phyloP scores from a whole-genome alignment of 2,113 vertebrate species.

The Eidolon helvum region DNA sequence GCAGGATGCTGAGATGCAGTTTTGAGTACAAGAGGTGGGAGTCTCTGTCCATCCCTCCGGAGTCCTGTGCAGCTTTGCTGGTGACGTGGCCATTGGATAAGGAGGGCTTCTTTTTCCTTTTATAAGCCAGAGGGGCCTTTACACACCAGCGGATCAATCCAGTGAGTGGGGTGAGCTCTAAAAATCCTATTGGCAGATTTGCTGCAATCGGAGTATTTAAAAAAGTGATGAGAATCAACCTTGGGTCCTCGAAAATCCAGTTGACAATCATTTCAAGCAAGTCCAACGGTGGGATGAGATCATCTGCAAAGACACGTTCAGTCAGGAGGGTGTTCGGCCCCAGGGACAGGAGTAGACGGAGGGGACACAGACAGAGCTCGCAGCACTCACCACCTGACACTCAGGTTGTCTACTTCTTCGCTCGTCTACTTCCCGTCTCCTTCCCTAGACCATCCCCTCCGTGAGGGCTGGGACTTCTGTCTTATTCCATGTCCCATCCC shows the following conservation, averaged over 20 bases:
- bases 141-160: slow-evolving; percentile 96
- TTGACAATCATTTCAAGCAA: slow-evolving; percentile 94
- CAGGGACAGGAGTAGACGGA: accelerated
- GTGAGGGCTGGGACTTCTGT: not conserved
- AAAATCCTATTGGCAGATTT: slow-evolving; percentile 91
- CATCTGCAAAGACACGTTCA: slow-evolving; percentile 83
- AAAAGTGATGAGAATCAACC: slow-evolving; percentile 94
- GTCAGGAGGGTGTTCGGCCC: not conserved
- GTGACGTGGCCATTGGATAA: slow-evolving; percentile 82
- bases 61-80: slow-evolving; percentile 79
- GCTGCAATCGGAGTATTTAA: slow-evolving; percentile 93
- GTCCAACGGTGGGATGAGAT: slow-evolving; percentile 92
- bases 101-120: slow-evolving; percentile 84
- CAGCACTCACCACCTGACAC: not conserved
- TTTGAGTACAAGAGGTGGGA: slow-evolving; percentile 90
- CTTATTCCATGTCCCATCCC: not conserved
- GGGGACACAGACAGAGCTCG: accelerated
- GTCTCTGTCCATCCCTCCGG: slow-evolving; percentile 69
- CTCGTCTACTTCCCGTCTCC: not conserved
- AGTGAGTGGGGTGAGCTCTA: slow-evolving; percentile 93
- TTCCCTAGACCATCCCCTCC: not conserved
- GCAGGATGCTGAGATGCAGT: slow-evolving; percentile 96
- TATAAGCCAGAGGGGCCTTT: slow-evolving; percentile 93
- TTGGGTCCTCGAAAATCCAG: slow-evolving; percentile 96
- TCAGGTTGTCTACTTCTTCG: accelerated